A percentile compares a stretch with the other conserved stretches of the same genome.
phyloP scores from a whole-genome alignment of 2,113 vertebrate species.

The Phaetusa simplex region DNA sequence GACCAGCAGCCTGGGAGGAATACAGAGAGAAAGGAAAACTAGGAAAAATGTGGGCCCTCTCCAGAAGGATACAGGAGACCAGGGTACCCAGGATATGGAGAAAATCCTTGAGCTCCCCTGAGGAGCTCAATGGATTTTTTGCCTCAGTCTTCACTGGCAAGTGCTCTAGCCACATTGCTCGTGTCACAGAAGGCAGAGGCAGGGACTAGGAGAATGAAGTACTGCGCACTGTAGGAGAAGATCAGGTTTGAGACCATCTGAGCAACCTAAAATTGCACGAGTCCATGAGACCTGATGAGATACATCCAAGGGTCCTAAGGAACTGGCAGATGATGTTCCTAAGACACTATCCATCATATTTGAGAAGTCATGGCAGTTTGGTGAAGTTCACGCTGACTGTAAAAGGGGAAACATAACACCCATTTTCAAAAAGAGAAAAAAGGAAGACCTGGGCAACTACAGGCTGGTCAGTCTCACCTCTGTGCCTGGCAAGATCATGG shows the following conservation, averaged over 20 bases:
- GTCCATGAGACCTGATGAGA: background rate
- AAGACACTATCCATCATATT: background rate
- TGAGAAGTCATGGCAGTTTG: background rate
- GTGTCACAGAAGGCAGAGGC: background rate
- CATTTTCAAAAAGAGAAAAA: background rate
- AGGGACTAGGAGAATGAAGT: background rate
- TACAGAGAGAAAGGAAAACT: background rate
- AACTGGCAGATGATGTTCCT: background rate
- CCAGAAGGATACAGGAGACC: background rate
- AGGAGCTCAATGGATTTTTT: background rate
- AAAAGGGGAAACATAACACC: background rate
- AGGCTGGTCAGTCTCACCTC: background rate
- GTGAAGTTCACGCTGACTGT: background rate
- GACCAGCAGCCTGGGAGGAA: background rate
- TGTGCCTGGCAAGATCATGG: background rate
- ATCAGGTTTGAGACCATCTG: background rate
- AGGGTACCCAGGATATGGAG: background rate
- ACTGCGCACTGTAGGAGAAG: background rate
- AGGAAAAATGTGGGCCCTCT: background rate
- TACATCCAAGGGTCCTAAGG: background rate
- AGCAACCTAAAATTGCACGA: background rate
- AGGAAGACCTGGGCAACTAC: background rate
- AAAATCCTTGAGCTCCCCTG: background rate
- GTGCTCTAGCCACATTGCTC: background rate
- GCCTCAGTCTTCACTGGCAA: background rate